These are phyloP conservation scores for Etia nguti DNA, from an alignment of 2,113 vertebrate genomes.

Conservation along the genomic window DNA sequence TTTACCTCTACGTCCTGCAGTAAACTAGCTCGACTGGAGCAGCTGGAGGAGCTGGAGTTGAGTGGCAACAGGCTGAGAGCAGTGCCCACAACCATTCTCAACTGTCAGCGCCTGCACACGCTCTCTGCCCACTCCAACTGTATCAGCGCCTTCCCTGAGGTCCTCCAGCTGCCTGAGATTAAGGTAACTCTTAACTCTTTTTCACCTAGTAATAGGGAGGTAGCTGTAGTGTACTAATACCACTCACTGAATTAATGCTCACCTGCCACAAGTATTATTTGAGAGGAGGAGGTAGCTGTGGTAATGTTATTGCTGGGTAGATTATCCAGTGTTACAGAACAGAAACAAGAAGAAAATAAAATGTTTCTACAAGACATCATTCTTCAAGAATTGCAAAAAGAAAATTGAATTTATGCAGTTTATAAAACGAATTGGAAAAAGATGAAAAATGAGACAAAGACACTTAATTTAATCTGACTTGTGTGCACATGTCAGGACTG, in stretches of 20 bases:
- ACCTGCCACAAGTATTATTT: background rate
- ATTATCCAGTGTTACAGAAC: background rate
- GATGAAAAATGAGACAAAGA: background rate
- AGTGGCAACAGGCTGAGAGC: constrained; percentile 92
- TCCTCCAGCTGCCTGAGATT: constrained; percentile 92
- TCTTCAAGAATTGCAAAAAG: background rate
- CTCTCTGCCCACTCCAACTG: constrained; percentile 93
- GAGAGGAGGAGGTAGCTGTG: background rate
- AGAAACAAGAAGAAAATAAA: background rate
- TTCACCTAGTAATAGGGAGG: background rate
- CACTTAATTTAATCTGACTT: background rate
- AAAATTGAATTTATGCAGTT: background rate
- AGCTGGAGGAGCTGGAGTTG: constrained; percentile 93
- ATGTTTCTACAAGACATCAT: no score
- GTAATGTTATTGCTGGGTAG: background rate
- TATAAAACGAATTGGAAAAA: background rate
- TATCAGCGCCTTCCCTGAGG: constrained; percentile 90
- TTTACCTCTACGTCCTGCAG: constrained; percentile 58
- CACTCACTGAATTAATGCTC: background rate
- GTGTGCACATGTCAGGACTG: background rate
- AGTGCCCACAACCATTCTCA: constrained; percentile 91
- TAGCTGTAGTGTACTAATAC: background rate
- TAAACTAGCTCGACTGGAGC: constrained; percentile 96
- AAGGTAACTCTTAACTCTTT: constrained; percentile 73
- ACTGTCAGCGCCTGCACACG: constrained; percentile 88